These are phyloP conservation scores for Chanos chanos DNA, from an alignment of 2,797 vertebrate species.

Conservation along the genomic window DNA sequence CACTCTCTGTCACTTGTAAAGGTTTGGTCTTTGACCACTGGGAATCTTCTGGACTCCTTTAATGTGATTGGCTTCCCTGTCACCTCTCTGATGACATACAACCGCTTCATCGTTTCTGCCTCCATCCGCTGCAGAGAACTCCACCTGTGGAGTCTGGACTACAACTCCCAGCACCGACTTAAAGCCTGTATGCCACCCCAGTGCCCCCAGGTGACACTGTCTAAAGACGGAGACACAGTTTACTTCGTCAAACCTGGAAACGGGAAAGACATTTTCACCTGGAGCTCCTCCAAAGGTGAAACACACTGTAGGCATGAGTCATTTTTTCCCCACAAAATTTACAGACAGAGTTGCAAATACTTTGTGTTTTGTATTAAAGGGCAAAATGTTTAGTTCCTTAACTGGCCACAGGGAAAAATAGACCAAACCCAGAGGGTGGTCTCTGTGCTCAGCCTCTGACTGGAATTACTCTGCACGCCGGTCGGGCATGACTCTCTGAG, in stretches of 20 bases:
- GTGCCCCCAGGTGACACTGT: slow-evolving; percentile 56
- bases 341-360: background rate
- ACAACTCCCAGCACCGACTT: slow-evolving; percentile 50
- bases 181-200: slow-evolving; percentile 59
- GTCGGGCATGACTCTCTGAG: too few species aligned
- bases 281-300: slow-evolving; percentile 72
- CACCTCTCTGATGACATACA: slow-evolving; percentile 51
- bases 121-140: slow-evolving; percentile 57
- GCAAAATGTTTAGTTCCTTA: too few species aligned
- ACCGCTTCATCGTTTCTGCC: slow-evolving; percentile 64
- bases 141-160: slow-evolving; percentile 73
- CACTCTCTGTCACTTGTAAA: slow-evolving; percentile 36
- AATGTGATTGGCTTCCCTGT: slow-evolving; percentile 64
- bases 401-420: too few species aligned
- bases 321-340: background rate
- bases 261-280: slow-evolving; percentile 69
- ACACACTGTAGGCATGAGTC: background rate
- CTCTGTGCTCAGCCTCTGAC: too few species aligned
- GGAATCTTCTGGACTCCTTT: slow-evolving; percentile 63
- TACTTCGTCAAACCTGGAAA: slow-evolving; percentile 69
- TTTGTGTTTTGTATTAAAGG: too few species aligned
- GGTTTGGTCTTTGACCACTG: slow-evolving; percentile 81
- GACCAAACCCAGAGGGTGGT: too few species aligned
- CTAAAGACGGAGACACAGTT: slow-evolving; percentile 57
- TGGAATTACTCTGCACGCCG: too few species aligned